A percentile compares a stretch with the other conserved stretches of the same genome.
These are phyloP conservation scores for Epinotia ramella DNA, from an alignment of 2,888 invertebrate species.

Conservation along the genomic window DNA sequence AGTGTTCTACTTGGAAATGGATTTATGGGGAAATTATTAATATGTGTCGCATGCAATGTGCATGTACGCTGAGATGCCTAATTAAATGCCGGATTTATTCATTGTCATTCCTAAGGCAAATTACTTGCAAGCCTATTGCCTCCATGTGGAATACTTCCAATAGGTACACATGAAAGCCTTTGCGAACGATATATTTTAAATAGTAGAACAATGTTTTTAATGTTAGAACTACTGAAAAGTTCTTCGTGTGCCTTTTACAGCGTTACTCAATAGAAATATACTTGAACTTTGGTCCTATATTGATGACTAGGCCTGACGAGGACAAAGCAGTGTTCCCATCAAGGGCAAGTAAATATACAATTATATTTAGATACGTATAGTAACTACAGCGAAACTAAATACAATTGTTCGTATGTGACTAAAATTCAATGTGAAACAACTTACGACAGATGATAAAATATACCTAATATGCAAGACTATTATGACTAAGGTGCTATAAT, in stretches of 20 bases:
- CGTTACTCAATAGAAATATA: slow-evolving; percentile 10
- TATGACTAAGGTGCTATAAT: slow-evolving; percentile 49
- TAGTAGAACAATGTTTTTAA: neutral
- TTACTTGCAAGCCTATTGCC: neutral
- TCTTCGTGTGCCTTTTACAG: neutral
- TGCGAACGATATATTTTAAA: neutral
- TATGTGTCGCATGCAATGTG: neutral
- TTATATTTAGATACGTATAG: neutral
- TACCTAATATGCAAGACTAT: slow-evolving; percentile 6
- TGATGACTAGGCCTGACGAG: slow-evolving; percentile 15
- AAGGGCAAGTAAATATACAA: slow-evolving; percentile 10
- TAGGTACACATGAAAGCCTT: neutral
- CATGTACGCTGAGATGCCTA: neutral
- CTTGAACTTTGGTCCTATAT: slow-evolving; percentile 13
- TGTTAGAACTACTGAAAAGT: neutral
- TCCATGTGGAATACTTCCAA: neutral
- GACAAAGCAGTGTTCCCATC: slow-evolving; percentile 23
- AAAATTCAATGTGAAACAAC: slow-evolving; percentile 15
- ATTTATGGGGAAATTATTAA: neutral
- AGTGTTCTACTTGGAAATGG: too few species aligned
- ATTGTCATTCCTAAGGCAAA: neutral
- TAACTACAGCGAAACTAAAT: slow-evolving; percentile 1
- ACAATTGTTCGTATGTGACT: slow-evolving; percentile 9
- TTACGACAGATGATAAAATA: slow-evolving; percentile 4
- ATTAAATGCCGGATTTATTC: neutral